Conservation (phyloP, 1,140 invertebrate genomes). For the Solenopsis invicta region DNA sequence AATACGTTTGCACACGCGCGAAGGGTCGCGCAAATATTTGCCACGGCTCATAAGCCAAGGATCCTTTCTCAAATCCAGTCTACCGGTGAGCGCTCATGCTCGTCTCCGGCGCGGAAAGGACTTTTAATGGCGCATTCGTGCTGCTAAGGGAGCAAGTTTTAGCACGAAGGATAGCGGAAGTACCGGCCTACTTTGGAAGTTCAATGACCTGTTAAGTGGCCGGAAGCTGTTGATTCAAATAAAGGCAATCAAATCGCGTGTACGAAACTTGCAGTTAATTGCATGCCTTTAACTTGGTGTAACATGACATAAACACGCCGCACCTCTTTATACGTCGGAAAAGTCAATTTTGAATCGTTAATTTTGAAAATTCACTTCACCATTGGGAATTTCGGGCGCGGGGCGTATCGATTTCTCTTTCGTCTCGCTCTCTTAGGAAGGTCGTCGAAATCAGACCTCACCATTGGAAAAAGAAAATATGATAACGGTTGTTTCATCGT, state of each 20-base stretch:
- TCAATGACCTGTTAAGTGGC: slow-evolving; percentile 5
- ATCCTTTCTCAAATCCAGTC: slow-evolving; percentile 14
- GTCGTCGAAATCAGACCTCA: neutral
- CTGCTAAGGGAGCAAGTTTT: slow-evolving; percentile 26
- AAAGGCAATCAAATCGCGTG: neutral
- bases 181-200: neutral
- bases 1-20: slow-evolving; percentile 47
- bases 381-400: neutral
- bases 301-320: neutral
- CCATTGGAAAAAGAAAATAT: neutral
- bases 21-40: slow-evolving; percentile 50
- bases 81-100: neutral
- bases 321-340: slow-evolving; percentile 11
- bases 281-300: neutral
- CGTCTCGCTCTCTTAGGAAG: neutral
- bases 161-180: slow-evolving; percentile 26
- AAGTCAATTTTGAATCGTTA: slow-evolving; percentile 1
- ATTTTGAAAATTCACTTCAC: slow-evolving; percentile 13
- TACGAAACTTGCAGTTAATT: neutral
- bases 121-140: slow-evolving; percentile 39
- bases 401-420: neutral
- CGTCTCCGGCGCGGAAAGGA: neutral
- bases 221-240: neutral
- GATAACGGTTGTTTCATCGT: slow-evolving; percentile 4
- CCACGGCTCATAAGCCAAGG: slow-evolving; percentile 34